Percentiles rank a stretch among this genome's conserved stretches.
These are phyloP conservation scores for Ylistrum balloti DNA, from an alignment of 1,140 invertebrate genomes.

Conservation along the genomic window DNA sequence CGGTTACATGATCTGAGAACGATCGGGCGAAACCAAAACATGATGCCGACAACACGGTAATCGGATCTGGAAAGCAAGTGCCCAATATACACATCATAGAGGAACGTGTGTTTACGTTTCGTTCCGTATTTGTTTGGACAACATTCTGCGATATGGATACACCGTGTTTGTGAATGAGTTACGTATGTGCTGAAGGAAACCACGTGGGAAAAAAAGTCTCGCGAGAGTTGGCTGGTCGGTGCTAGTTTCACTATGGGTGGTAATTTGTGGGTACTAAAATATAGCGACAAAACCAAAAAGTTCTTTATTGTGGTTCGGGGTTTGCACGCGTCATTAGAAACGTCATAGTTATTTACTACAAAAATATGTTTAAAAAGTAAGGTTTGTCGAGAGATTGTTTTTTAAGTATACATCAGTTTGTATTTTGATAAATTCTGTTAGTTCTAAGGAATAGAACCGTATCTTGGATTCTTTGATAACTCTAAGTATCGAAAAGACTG, in stretches of 20 bases:
- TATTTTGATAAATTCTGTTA: too few relatives aligned
- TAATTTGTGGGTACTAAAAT: background rate
- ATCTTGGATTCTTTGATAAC: too few relatives aligned
- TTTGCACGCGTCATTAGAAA: too few relatives aligned
- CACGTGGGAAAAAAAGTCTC: conserved; percentile 30
- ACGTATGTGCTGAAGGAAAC: background rate
- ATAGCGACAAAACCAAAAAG: too few relatives aligned
- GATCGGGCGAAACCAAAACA: conserved; percentile 33
- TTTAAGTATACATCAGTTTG: too few relatives aligned
- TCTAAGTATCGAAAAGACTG: too few relatives aligned
- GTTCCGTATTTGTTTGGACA: conserved; percentile 24
- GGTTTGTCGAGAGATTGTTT: too few relatives aligned
- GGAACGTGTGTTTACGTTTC: background rate
- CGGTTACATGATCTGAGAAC: background rate
- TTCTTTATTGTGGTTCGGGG: too few relatives aligned
- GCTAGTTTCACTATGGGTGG: background rate
- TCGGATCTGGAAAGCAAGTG: conserved; percentile 37
- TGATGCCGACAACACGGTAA: background rate
- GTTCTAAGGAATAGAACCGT: too few relatives aligned
- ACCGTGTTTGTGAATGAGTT: conserved; percentile 33
- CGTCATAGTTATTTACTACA: too few relatives aligned
- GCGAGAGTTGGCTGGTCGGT: background rate
- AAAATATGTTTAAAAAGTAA: too few relatives aligned
- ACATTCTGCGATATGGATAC: conserved; percentile 38
- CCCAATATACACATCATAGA: conserved; percentile 38